Conservation (phyloP, 2,888 invertebrate genomes). For the Parnassius apollo region DNA sequence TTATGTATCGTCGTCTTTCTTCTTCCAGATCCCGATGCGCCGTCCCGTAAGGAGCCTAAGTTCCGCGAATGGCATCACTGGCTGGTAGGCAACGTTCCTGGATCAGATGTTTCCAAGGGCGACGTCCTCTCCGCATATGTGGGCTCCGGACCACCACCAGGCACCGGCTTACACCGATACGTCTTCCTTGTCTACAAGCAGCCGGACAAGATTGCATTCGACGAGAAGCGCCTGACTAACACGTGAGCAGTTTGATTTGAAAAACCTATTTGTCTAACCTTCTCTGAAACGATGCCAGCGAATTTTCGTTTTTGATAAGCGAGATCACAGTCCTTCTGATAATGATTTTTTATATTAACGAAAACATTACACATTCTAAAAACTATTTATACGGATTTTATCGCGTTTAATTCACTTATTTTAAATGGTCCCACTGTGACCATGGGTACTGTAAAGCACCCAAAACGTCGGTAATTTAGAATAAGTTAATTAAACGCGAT, state of each 20-base stretch:
- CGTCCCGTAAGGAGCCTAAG: constrained; percentile 89
- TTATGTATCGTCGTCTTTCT: not conserved
- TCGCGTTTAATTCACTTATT: no score
- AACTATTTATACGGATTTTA: no score
- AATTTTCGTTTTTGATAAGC: not conserved
- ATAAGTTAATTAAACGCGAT: no score
- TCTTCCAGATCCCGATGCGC: constrained; percentile 92
- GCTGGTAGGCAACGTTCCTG: constrained; percentile 93
- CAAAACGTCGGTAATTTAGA: no score
- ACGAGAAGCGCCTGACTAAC: constrained; percentile 78
- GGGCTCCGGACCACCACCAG: constrained; percentile 92
- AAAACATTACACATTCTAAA: no score
- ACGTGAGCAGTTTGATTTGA: constrained; percentile 47
- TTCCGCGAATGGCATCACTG: constrained; percentile 95
- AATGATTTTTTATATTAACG: no score
- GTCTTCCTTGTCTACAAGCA: constrained; percentile 90
- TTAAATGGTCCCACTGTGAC: no score
- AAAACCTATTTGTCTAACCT: not conserved
- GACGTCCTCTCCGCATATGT: constrained; percentile 89
- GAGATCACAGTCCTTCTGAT: no score
- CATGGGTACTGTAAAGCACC: no score
- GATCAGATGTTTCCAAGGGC: constrained; percentile 84
- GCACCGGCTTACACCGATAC: constrained; percentile 89
- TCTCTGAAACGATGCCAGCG: no score
- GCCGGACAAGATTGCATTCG: constrained; percentile 78